Percentiles rank a stretch among this genome's conserved stretches.
phyloP scores from a whole-genome alignment of 2,888 invertebrate genomes.

The Lottia gigantea region DNA sequence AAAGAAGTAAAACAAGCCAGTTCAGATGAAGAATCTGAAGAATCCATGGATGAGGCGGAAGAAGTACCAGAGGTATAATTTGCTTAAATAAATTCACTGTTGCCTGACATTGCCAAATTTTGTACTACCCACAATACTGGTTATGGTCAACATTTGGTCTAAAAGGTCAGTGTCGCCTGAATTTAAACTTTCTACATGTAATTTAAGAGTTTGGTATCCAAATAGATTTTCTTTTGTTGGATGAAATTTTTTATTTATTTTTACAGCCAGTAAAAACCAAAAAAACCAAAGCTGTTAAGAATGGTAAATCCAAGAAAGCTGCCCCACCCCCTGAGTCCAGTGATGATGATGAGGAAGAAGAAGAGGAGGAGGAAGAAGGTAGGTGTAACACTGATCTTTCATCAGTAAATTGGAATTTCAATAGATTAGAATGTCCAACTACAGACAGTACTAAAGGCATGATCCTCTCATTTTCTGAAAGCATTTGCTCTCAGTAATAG shows the following conservation, averaged over 20 bases:
- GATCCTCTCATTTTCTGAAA: too few species aligned
- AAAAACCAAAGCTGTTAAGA: neutral
- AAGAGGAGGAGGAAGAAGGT: neutral
- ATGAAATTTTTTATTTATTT: too few species aligned
- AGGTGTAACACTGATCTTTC: neutral
- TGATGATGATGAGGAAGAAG: neutral
- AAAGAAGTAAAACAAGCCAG: neutral
- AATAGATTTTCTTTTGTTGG: too few species aligned
- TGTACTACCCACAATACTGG: neutral
- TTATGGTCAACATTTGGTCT: too few species aligned
- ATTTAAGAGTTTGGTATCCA: too few species aligned
- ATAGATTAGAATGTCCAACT: too few species aligned
- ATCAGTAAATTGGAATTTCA: neutral
- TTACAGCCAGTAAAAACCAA: slow-evolving; percentile 1
- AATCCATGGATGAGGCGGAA: neutral
- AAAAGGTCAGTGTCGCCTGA: too few species aligned
- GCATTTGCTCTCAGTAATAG: too few species aligned
- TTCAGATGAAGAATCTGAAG: slow-evolving; percentile 1
- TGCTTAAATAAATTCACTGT: neutral
- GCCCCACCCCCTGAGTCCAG: neutral
- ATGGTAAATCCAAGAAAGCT: neutral
- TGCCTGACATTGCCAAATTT: too few species aligned
- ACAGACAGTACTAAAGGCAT: too few species aligned
- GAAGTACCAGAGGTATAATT: slow-evolving; percentile 1
- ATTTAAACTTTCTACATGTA: too few species aligned